phyloP scores from a whole-genome alignment of 2,113 vertebrate genomes.

The Setophaga petechia region DNA sequence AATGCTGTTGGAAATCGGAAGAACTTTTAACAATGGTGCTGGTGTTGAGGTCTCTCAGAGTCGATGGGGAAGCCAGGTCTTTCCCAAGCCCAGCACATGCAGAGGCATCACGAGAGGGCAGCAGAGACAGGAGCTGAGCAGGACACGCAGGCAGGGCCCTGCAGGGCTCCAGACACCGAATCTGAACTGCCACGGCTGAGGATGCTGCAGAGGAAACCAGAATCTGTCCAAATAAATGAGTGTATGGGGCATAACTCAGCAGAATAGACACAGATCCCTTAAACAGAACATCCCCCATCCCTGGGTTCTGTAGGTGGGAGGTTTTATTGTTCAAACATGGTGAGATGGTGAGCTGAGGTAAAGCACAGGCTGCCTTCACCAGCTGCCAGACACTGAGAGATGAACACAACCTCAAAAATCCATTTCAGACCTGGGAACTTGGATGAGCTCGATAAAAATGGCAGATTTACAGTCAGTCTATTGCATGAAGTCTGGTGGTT shows the following conservation, averaged over 20 bases:
- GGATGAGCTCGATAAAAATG: neutral
- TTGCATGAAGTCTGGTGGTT: neutral
- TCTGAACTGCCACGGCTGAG: rapidly evolving
- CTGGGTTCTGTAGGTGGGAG: neutral
- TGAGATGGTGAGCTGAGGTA: neutral
- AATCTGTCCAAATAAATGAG: neutral
- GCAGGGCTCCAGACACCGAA: rapidly evolving
- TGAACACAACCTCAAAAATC: neutral
- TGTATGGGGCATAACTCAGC: neutral
- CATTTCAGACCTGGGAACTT: neutral
- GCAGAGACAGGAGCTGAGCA: slow-evolving; percentile 29
- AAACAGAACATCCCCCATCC: rapidly evolving
- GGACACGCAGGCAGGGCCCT: neutral
- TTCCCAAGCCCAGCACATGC: neutral
- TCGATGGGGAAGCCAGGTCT: rapidly evolving
- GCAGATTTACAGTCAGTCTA: neutral
- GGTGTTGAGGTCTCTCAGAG: neutral
- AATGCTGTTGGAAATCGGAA: neutral
- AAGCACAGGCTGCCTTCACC: neutral
- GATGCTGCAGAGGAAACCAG: neutral
- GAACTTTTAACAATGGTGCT: neutral
- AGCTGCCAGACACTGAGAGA: neutral
- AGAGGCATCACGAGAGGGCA: slow-evolving; percentile 52
- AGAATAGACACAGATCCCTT: neutral
- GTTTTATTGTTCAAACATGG: rapidly evolving